Evolutionary conservation across 2,113 vertebrate species (phyloP), one percentile per base, ranked within the genome.

Genomic region (Lota lota): DNA sequence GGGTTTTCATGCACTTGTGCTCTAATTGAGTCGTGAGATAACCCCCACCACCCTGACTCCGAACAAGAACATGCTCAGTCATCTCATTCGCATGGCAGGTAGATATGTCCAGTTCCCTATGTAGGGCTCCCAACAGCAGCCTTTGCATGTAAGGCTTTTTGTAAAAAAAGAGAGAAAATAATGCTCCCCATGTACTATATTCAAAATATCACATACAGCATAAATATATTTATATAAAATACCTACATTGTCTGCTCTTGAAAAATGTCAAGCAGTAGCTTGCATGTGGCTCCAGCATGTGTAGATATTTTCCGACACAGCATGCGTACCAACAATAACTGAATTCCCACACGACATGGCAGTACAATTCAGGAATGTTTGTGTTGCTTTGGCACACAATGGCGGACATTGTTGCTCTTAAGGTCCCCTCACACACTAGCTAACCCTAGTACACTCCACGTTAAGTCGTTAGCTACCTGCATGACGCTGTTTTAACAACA

Each of bases 261-360:
- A 19, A 24, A 20, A 28, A 62, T 68, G 65, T 73, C 54, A 22
- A 4, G 56, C 19, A 21, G 56, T 72, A 17, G 28, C 4, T 5
- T 33, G 28, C 57, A 36, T 58, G 57, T 53, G 66, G 80, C 72
- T 75, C 67, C 28, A 69, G 64, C 61, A 74, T 16, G 40, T 47
- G 40, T 47, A 47, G 40, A 47, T 47, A 14, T 47, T 47, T 47
- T 12, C 40, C 40, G 40, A 47, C 8, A 47, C 8, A 10, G 40
- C 40, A 72, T 75, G 77, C 75, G 73, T 70, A 72, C 19, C 15
- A 65, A 83, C 77, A 80, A 81, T 79, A 82, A 86, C 81, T 81
- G 7, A 17, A 72, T 78, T 78, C 86, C 83, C 86, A 88, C 83
- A 83, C 80, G 81, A 40, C 64, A 61, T 64, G 56, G 63, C 82